Evolutionary conservation across 92 coral and sea anemone genomes (phyloP).

Genomic region (Parazoanthus atlanticus): DNA sequence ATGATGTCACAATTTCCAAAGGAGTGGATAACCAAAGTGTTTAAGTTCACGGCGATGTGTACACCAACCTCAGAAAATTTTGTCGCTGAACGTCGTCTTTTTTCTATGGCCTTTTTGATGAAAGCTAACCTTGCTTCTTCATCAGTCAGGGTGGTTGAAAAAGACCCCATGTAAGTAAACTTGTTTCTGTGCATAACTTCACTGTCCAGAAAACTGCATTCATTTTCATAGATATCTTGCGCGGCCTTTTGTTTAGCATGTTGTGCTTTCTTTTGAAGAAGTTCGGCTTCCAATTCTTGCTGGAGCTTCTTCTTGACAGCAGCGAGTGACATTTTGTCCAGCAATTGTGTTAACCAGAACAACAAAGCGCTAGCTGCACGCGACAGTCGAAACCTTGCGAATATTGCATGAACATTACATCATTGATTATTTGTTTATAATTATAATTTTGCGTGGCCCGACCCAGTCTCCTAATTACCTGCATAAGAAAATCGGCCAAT

Average conservation of each 20-base stretch:
- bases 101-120: constrained; percentile 15
- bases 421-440: background rate
- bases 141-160: constrained; percentile 11
- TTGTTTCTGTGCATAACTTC: background rate
- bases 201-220: background rate
- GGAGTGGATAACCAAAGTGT: constrained; percentile 4
- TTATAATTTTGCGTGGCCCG: background rate
- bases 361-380: background rate
- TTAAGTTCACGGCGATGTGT: background rate
- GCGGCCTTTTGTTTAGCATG: background rate
- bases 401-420: background rate
- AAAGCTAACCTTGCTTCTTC: constrained; percentile 22
- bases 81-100: background rate
- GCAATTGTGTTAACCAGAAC: background rate
- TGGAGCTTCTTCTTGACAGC: constrained; percentile 3
- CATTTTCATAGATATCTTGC: background rate
- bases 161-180: constrained; percentile 1
- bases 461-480: background rate
- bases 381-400: background rate
- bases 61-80: background rate
- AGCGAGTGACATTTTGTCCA: constrained; percentile 18
- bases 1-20: constrained; percentile 26
- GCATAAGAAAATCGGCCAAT: too few relatives aligned
- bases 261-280: background rate
- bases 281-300: background rate